These are phyloP conservation scores for Patiria pectinifera DNA, from an alignment of 53 echinoderm and acorn worm genomes.

Conservation along the genomic window DNA sequence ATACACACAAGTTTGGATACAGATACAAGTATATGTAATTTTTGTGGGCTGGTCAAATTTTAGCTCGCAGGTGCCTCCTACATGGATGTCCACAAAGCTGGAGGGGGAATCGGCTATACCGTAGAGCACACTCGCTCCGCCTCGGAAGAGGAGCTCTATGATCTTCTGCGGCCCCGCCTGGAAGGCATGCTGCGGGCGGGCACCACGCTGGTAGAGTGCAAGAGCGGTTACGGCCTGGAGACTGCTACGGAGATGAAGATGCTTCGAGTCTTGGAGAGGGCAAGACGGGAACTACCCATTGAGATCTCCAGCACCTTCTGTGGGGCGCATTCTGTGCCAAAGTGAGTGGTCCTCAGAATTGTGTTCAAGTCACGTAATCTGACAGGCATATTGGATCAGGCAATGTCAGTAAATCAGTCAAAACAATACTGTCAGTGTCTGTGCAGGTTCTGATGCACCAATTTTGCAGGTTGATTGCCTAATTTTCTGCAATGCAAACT, in stretches of 20 bases:
- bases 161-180: constrained; percentile 72
- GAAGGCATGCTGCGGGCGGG: constrained; percentile 86
- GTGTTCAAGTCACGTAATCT: too few species aligned
- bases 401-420: too few species aligned
- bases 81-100: constrained; percentile 97
- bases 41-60: background rate
- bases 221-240: constrained; percentile 96
- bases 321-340: constrained; percentile 77
- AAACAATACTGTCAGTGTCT: too few species aligned
- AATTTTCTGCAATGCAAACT: too few species aligned
- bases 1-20: too few species aligned
- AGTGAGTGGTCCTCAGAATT: background rate
- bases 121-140: constrained; percentile 87
- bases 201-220: constrained; percentile 95
- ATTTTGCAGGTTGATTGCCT: too few species aligned
- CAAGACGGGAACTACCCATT: constrained; percentile 84
- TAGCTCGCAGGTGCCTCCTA: constrained; percentile 96
- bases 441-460: too few species aligned
- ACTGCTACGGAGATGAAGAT: constrained; percentile 92
- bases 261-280: constrained; percentile 85
- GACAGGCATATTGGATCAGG: too few species aligned
- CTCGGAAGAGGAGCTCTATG: constrained; percentile 80
- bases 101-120: constrained; percentile 95
- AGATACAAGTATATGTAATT: too few species aligned
- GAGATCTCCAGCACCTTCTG: constrained; percentile 97